These are phyloP conservation scores for Clarias gariepinus DNA, from an alignment of 2,113 vertebrate species.

Conservation along the genomic window DNA sequence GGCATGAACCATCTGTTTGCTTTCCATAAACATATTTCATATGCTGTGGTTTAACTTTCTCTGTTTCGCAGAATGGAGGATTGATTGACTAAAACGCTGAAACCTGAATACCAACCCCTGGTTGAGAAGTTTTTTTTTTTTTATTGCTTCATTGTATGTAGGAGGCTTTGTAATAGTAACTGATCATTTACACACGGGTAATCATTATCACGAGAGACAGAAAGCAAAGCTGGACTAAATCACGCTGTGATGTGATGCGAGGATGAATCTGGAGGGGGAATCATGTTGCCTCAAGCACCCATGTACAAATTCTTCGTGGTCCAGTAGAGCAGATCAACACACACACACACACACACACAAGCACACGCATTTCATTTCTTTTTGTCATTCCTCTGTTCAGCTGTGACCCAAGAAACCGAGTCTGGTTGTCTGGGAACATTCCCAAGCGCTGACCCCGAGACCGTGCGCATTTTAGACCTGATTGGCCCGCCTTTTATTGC, in stretches of 20 bases:
- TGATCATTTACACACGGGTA: background rate
- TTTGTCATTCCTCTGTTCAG: constrained; percentile 12
- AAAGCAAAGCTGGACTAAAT: background rate
- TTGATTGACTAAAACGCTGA: background rate
- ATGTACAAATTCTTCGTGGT: constrained; percentile 13
- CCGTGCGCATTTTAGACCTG: background rate
- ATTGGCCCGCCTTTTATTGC: background rate
- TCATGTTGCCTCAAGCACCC: constrained; percentile 26
- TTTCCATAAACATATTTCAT: constrained; percentile 68
- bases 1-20: constrained; percentile 71
- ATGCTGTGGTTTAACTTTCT: constrained; percentile 44
- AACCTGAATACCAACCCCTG: background rate
- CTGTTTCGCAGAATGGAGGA: background rate
- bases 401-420: constrained; percentile 9
- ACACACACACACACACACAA: background rate
- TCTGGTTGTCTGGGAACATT: constrained; percentile 20
- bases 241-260: background rate
- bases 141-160: background rate
- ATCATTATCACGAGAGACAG: background rate
- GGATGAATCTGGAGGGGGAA: constrained; percentile 7
- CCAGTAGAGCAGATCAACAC: constrained; percentile 13
- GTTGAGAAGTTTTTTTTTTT: background rate
- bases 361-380: constrained; percentile 9
- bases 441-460: constrained; percentile 21
- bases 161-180: background rate